Conservation (phyloP, 2,113 vertebrate genomes). For the Anarrhichthys ocellatus region DNA sequence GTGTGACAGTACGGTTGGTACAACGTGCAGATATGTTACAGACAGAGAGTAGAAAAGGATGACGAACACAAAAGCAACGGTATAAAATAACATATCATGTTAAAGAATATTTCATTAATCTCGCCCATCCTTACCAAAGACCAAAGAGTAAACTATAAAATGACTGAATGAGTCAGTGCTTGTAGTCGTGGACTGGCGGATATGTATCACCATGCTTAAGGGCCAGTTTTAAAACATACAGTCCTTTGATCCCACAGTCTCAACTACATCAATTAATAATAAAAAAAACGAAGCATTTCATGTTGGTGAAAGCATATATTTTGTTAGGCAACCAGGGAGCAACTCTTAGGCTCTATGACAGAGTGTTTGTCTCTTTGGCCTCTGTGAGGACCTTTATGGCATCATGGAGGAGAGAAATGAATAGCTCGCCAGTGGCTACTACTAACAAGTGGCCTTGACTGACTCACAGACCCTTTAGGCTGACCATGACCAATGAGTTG, state of each 20-base stretch:
- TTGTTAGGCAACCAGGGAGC: neutral
- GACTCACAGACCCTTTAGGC: constrained; percentile 57
- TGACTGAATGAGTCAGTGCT: constrained; percentile 10
- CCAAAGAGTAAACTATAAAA: neutral
- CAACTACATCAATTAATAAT: constrained; percentile 36
- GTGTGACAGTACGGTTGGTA: constrained; percentile 13
- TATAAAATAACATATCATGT: neutral
- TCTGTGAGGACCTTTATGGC: constrained; percentile 35
- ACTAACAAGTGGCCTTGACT: constrained; percentile 69
- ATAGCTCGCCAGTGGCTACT: constrained; percentile 54
- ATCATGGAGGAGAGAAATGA: constrained; percentile 47
- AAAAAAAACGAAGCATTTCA: constrained; percentile 3
- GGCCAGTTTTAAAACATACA: neutral
- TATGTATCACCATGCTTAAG: neutral
- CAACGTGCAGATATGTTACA: constrained; percentile 21
- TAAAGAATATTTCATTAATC: neutral
- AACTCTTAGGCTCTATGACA: neutral
- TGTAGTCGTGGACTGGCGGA: neutral
- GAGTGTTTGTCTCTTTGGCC: constrained; percentile 22
- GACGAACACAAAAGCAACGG: neutral
- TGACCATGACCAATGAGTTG: constrained; percentile 48
- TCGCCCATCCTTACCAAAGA: neutral
- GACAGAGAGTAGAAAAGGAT: neutral
- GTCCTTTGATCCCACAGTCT: constrained; percentile 7
- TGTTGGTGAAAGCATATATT: constrained; percentile 1